A percentile compares a stretch with the other conserved stretches of the same genome.
Conservation (phyloP, 2,888 invertebrate species). For the Xiphydria camelus region DNA sequence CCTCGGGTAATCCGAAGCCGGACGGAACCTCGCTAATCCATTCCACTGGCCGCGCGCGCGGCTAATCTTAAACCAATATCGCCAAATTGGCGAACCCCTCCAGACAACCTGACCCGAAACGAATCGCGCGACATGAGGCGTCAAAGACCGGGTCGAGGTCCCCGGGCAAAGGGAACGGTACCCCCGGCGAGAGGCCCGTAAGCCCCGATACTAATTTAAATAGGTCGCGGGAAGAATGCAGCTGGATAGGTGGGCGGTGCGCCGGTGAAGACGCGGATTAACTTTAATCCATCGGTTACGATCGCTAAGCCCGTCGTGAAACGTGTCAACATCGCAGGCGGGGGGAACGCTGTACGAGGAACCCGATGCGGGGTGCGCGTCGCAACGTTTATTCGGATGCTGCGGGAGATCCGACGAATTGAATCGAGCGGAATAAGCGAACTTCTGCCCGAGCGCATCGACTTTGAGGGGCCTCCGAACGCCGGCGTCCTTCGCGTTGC, state of each 20-base stretch:
- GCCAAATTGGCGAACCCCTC: conserved; percentile 26
- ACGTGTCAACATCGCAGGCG: conserved; percentile 38
- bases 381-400: too few species aligned
- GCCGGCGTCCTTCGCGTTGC: too few species aligned
- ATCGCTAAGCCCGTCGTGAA: conserved; percentile 33
- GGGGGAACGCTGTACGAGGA: too few species aligned
- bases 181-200: conserved; percentile 5
- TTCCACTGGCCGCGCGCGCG: conserved; percentile 3
- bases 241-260: conserved; percentile 30
- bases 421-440: too few species aligned
- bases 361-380: too few species aligned
- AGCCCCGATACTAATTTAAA: conserved; percentile 44
- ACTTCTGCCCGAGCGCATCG: too few species aligned
- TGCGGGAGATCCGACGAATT: too few species aligned
- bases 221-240: conserved; percentile 30
- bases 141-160: too few species aligned
- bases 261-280: conserved; percentile 28
- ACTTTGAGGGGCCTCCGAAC: too few species aligned
- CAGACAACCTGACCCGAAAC: conserved; percentile 6
- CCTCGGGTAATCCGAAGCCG: conserved; percentile 31
- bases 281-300: conserved; percentile 28
- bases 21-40: conserved; percentile 29
- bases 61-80: conserved; percentile 24
- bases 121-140: too few species aligned
- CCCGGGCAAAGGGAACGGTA: conserved; percentile 5